These are phyloP conservation scores for Xiphophorus maculatus DNA, from an alignment of 2,113 vertebrate species.

Conservation along the genomic window DNA sequence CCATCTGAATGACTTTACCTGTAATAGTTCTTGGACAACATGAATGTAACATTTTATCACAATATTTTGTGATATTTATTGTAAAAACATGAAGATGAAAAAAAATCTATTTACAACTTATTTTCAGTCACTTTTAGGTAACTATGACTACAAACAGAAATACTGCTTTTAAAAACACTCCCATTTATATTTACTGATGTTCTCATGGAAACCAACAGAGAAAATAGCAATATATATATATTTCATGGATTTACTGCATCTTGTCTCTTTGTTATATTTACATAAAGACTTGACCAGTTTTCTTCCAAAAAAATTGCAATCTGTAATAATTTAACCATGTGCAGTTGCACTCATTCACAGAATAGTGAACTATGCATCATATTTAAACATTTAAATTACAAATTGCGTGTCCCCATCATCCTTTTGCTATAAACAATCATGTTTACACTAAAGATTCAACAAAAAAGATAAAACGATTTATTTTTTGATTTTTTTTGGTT, in stretches of 20 bases:
- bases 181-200: no score
- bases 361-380: background rate
- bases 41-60: no score
- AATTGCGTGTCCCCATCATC: background rate
- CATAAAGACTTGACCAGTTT: background rate
- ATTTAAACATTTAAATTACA: background rate
- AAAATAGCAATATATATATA: no score
- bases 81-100: no score
- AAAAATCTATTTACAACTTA: no score
- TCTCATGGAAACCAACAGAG: no score
- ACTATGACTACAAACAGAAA: no score
- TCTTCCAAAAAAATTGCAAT: background rate
- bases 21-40: no score
- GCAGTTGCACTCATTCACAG: background rate
- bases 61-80: no score
- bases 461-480: background rate
- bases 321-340: background rate
- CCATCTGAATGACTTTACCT: no score
- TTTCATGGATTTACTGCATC: background rate
- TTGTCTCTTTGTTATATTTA: background rate
- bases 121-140: no score
- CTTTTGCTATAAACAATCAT: background rate
- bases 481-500: background rate
- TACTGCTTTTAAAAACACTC: no score
- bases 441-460: background rate